These are phyloP conservation scores for Artemisiospiza belli DNA, from an alignment of 2,113 vertebrate genomes.

Conservation along the genomic window DNA sequence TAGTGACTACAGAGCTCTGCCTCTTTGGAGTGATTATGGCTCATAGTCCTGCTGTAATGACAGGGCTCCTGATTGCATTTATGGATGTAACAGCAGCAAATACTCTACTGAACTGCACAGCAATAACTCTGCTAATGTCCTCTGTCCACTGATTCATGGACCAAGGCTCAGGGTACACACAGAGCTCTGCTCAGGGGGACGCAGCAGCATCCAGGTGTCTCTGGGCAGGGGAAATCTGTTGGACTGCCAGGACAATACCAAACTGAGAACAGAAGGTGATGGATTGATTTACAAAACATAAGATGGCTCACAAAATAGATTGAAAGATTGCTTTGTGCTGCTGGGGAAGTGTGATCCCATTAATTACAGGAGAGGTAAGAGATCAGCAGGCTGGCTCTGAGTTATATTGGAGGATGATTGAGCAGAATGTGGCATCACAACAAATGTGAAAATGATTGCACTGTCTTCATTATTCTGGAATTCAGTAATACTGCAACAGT, in stretches of 20 bases:
- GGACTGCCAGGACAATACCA: neutral
- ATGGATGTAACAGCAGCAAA: neutral
- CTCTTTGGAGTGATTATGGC: neutral
- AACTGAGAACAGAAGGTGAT: neutral
- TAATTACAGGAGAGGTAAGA: constrained; percentile 7
- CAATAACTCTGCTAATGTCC: neutral
- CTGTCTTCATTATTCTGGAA: neutral
- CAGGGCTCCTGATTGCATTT: constrained; percentile 11
- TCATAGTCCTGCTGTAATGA: neutral
- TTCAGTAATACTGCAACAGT: neutral
- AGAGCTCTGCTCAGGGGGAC: neutral
- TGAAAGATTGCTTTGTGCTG: neutral
- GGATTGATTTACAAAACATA: neutral
- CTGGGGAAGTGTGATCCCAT: neutral
- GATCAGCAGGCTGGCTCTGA: neutral
- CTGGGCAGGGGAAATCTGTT: neutral
- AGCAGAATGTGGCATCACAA: neutral
- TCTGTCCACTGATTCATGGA: neutral
- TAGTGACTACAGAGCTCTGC: neutral
- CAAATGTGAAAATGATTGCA: neutral
- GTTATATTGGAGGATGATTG: neutral
- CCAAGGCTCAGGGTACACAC: neutral
- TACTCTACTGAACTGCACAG: neutral
- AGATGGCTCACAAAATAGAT: neutral
- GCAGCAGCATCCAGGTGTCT: neutral